Base-by-base conservation (phyloP, 1,140 invertebrate species). In the Philotrypesis tridentata region DNA sequence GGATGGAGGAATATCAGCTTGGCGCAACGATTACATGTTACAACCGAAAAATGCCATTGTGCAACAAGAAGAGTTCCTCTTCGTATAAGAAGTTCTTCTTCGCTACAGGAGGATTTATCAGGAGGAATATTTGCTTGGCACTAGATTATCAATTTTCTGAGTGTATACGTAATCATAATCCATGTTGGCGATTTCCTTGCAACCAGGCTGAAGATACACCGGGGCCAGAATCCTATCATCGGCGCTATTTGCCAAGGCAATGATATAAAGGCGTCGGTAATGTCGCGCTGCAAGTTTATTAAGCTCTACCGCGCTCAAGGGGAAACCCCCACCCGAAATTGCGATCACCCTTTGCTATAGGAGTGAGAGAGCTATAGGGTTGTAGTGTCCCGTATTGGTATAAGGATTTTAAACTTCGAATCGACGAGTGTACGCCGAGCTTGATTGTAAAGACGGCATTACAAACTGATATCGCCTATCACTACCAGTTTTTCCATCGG, bases 141-240 rank as follows among this genome's bases (percentile, higher is more conserved):
- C n/a, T n/a, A n/a, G n/a, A n/a, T n/a, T n/a, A n/a, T n/a, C n/a
- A n/a, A n/a, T n/a, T n/a, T n/a, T n/a, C n/a, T n/a, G n/a, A n/a
- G n/a, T 9, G 33, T 9, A 37, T 37, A 37, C 33, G 33, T 37
- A 37, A 37, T 37, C 3, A 37, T 55, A 55, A 55, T 55, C 48
- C 21, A 48, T 29, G 31, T 70, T 31, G 29, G 67, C 67, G 29
- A 14, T 70, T 70, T 70, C 33, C 67, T 27, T 25, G 25, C 11
- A 29, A 65, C 17, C 63, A 29, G 63, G 25, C 63, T 27, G 17
- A 27, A 65, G 55, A 75, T 75, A 63, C 48, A n/a, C 14, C 73
- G 73, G 23, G 33, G 17, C 55, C 21, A n/a, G 25, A 75, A 75
- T 75, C 73, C 73, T 37, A 75, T 75, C 73, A 75, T 75, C 73